Conservation (phyloP, 2,797 vertebrate genomes). For the Streptopelia turtur region DNA sequence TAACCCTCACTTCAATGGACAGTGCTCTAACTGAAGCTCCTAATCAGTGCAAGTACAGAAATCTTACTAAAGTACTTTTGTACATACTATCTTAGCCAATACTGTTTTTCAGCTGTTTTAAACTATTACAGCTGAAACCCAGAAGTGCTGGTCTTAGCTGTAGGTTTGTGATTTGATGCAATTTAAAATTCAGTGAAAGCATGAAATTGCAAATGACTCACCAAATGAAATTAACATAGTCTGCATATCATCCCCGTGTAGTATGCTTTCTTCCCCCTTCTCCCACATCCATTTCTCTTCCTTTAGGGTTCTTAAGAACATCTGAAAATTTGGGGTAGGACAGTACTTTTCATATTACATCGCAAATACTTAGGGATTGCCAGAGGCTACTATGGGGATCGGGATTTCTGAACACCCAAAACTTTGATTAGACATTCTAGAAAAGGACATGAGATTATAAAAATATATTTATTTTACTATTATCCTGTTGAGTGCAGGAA, state of each 20-base stretch:
- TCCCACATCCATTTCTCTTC: neutral
- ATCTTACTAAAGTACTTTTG: neutral
- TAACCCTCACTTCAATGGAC: neutral
- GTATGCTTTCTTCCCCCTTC: neutral
- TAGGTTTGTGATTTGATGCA: conserved; percentile 13
- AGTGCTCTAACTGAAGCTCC: neutral
- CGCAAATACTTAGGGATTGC: neutral
- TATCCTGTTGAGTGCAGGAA: neutral
- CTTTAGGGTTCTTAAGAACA: neutral
- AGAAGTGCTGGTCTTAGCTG: neutral
- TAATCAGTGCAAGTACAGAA: neutral
- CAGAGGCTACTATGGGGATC: neutral
- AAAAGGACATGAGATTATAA: neutral
- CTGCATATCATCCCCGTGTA: neutral
- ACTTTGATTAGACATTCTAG: neutral
- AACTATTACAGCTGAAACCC: neutral
- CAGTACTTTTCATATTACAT: neutral
- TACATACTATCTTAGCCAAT: neutral
- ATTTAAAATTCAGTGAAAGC: conserved; percentile 49
- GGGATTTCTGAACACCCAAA: neutral
- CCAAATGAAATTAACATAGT: conserved; percentile 5
- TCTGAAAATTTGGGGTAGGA: neutral
- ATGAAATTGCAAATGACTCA: neutral
- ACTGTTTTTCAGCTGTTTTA: conserved; percentile 33
- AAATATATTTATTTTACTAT: neutral